phyloP scores from a whole-genome alignment of 2,113 vertebrate genomes.

The Spea bombifrons region DNA sequence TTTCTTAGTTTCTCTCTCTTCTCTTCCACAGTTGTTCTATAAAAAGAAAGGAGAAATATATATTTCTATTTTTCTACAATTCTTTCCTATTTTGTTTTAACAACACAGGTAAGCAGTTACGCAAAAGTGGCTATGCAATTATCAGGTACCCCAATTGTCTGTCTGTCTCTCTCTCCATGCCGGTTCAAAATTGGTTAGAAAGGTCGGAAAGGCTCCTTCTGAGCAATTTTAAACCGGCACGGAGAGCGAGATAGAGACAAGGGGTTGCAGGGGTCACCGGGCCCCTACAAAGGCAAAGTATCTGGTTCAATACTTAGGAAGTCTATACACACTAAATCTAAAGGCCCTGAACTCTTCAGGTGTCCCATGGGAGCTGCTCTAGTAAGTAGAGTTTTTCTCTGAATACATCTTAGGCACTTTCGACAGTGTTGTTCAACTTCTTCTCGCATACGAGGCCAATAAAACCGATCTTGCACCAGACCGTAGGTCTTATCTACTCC shows the following conservation, averaged over 20 bases:
- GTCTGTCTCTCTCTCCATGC: too few relatives aligned
- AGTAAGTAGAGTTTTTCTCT: neutral
- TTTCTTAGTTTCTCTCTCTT: constrained; percentile 59
- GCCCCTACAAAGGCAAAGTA: neutral
- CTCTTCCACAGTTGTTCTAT: constrained; percentile 50
- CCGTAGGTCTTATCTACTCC: neutral
- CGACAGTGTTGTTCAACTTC: neutral
- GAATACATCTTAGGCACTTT: neutral
- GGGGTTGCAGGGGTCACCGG: too few relatives aligned
- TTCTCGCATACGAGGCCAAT: neutral
- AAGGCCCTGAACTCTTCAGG: neutral
- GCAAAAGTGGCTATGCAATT: too few relatives aligned
- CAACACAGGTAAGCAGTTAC: too few relatives aligned
- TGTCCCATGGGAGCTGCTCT: neutral
- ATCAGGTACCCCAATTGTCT: too few relatives aligned
- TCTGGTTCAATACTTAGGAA: neutral
- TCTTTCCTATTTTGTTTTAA: too few relatives aligned
- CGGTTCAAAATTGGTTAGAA: too few relatives aligned
- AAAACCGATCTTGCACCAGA: too few relatives aligned
- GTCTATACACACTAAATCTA: neutral
- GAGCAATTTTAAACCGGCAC: too few relatives aligned
- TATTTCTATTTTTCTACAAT: neutral
- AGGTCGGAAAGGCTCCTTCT: too few relatives aligned
- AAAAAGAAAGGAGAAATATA: constrained; percentile 14
- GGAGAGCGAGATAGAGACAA: too few relatives aligned